Conservation (phyloP, 1,140 invertebrate genomes). For the Planococcus citri region DNA sequence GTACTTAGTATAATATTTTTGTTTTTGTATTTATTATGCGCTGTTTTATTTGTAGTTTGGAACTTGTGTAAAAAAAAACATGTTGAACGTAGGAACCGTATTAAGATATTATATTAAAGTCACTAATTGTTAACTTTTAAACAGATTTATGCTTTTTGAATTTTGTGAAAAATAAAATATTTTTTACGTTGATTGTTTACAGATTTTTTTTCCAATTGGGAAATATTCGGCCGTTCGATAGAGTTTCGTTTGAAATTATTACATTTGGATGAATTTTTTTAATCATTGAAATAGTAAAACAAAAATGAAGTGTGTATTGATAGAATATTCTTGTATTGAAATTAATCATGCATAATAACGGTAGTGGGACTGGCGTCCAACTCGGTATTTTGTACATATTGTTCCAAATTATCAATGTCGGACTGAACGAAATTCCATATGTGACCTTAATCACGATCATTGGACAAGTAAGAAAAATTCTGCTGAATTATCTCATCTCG, state of each 20-base stretch:
- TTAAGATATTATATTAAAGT: not conserved
- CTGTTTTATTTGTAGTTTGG: not conserved
- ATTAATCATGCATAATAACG: constrained; percentile 12
- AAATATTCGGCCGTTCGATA: no score
- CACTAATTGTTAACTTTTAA: not conserved
- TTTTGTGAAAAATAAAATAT: constrained; percentile 8
- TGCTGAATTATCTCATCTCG: not conserved
- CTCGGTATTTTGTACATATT: constrained; percentile 33
- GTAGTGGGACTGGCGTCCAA: constrained; percentile 27
- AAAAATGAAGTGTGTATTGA: not conserved
- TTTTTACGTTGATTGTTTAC: not conserved
- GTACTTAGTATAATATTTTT: constrained; percentile 5
- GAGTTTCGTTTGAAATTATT: no score
- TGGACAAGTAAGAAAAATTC: constrained; percentile 34
- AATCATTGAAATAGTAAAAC: not conserved
- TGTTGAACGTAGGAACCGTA: not conserved
- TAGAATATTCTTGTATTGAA: not conserved
- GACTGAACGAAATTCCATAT: constrained; percentile 48
- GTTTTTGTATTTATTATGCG: not conserved
- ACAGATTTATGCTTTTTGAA: not conserved
- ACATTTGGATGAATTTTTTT: not conserved
- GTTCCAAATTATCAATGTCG: constrained; percentile 37
- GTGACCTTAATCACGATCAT: constrained; percentile 44
- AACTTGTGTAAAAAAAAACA: not conserved
- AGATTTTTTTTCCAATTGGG: no score